Base-by-base conservation (phyloP, 2,113 vertebrate species). In the Neolamprologus brichardi region DNA sequence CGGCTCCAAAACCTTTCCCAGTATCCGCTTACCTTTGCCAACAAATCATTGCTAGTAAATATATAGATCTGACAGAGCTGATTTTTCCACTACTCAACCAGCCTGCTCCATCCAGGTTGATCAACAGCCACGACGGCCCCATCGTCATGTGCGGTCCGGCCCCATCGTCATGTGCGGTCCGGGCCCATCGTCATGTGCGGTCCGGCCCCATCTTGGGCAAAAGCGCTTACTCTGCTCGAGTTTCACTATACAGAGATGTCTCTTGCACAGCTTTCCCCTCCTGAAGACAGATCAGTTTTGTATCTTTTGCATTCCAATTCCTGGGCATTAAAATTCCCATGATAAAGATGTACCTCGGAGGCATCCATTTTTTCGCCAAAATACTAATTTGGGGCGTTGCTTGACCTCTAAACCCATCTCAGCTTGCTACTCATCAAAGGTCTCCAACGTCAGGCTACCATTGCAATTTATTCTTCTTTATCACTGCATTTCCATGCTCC, bases 351-450 rank as follows among this genome's bases (percentile, higher is more conserved):
- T 60, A 60, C 7, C 14, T 60, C 0, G 0, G 25, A 17, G 14
- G 56, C 8, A 0, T 60, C 8, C 0, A 60, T 60, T 2, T 58
- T 14, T 58, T 58, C 0, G 0, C 0, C 14, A 58, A 58, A 30
- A 17, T 30, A 60, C 28, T n/a, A n/a, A n/a, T n/a, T n/a, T n/a
- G 56, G 5, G 15, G 3, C 7, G 3, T 5, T 58, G 14, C 25
- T 58, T 2, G 25, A 58, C 25, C 8, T 34, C 15, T 32, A 62
- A 18, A 62, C 30, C 15, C 5, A 11, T 62, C 30, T 62, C 58
- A 34, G 58, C 17, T 62, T 32, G 5, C 58, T 62, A 18, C 0
- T 62, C 17, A 62, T 62, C 9, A 62, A 34, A 34, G 17, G 30
- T 18, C 30, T 4, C 28, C 8, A 11, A 18, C 9, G 0, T 6